Evolutionary conservation across 2,113 vertebrate genomes (phyloP).

Genomic region (Pavo muticus): DNA sequence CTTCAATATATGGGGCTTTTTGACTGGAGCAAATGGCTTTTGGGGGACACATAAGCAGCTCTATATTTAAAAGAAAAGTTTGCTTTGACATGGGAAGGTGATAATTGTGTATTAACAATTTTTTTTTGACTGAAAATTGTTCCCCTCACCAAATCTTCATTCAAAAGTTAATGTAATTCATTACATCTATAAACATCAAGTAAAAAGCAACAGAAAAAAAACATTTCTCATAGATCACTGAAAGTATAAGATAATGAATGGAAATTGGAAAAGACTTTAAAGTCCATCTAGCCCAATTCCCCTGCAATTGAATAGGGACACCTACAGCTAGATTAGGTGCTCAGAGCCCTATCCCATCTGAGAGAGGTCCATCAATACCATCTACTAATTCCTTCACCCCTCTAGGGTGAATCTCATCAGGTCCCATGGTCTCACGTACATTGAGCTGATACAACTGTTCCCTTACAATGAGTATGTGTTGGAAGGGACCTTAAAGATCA

Average conservation of each 20-base stretch:
- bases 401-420: no score
- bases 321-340: no score
- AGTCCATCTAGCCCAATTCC: no score
- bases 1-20: neutral
- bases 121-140: neutral
- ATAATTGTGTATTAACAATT: neutral
- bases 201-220: neutral
- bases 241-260: neutral
- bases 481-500: no score
- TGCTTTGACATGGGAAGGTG: neutral
- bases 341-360: no score
- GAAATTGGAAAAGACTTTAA: no score
- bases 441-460: no score
- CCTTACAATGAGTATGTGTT: no score
- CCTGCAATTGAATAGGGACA: no score
- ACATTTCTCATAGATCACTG: neutral
- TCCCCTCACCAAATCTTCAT: neutral
- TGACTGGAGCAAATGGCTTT: neutral
- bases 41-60: neutral
- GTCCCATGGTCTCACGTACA: no score
- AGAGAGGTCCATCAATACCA: no score
- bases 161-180: neutral
- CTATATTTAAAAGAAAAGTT: neutral
- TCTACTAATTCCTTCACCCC: no score
- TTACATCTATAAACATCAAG: neutral